Conservation (phyloP, 1,140 invertebrate genomes). For the Cotesia typhae region DNA sequence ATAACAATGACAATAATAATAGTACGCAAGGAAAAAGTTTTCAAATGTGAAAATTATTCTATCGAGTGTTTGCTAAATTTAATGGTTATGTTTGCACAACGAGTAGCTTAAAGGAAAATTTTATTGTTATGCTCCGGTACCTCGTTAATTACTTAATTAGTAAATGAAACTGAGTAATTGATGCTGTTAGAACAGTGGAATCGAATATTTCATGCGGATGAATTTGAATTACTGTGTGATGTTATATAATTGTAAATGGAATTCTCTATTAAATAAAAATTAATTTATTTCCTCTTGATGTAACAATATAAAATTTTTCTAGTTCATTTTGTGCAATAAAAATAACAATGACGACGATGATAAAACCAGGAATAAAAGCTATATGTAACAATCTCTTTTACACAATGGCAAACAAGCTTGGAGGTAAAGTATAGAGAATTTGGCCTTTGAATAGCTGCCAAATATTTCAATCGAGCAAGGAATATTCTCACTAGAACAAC, state of each 20-base stretch:
- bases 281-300: background rate
- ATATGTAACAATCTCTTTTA: conserved; percentile 35
- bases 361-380: background rate
- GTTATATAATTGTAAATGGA: no score
- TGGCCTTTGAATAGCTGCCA: conserved; percentile 54
- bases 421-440: conserved; percentile 32
- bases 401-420: conserved; percentile 40
- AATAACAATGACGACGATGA: background rate
- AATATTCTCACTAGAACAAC: conserved; percentile 3
- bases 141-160: conserved; percentile 31
- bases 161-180: conserved; percentile 32
- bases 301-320: background rate
- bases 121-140: background rate
- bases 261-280: no score
- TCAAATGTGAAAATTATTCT: no score
- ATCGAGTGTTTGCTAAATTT: no score
- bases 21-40: no score
- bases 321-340: no score
- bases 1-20: no score
- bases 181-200: conserved; percentile 1
- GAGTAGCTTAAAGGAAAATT: background rate
- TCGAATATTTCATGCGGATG: conserved; percentile 10
- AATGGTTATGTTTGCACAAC: background rate
- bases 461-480: conserved; percentile 53
- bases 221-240: conserved; percentile 16